phyloP scores from a whole-genome alignment of 2,797 vertebrate species.

The Chromis chromis region DNA sequence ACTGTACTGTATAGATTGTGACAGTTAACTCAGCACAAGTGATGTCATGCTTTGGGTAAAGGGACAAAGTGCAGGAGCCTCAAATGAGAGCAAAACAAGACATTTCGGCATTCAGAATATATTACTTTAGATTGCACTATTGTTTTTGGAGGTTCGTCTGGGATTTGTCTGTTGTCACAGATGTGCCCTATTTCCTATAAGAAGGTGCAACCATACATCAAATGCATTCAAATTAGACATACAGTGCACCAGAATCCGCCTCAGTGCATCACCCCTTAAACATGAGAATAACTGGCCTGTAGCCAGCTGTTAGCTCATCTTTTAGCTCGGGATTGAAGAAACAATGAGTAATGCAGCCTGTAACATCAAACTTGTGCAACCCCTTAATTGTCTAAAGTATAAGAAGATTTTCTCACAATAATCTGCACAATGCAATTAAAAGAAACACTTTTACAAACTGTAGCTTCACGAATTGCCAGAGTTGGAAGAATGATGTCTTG shows the following conservation, averaged over 20 bases:
- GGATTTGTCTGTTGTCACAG: neutral
- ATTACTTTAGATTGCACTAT: neutral
- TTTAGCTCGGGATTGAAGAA: neutral
- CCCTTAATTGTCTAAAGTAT: neutral
- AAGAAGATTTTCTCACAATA: neutral
- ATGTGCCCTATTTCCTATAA: neutral
- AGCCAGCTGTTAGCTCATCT: neutral
- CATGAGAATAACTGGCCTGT: neutral
- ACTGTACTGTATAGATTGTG: constrained; percentile 26
- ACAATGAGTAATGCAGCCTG: neutral
- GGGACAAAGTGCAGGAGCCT: constrained; percentile 12
- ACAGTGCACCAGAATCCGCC: neutral
- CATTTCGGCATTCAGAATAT: neutral
- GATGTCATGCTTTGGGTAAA: constrained; percentile 42
- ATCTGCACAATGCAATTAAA: neutral
- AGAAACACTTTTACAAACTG: neutral
- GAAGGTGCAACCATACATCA: neutral
- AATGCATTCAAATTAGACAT: neutral
- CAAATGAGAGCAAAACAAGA: neutral
- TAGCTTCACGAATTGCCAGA: neutral
- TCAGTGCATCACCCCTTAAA: neutral
- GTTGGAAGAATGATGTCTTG: neutral
- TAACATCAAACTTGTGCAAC: neutral
- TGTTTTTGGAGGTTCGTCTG: constrained; percentile 4
- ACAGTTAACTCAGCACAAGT: constrained; percentile 52